Conservation (phyloP, 2,113 vertebrate genomes). For the Prunella fulvescens region DNA sequence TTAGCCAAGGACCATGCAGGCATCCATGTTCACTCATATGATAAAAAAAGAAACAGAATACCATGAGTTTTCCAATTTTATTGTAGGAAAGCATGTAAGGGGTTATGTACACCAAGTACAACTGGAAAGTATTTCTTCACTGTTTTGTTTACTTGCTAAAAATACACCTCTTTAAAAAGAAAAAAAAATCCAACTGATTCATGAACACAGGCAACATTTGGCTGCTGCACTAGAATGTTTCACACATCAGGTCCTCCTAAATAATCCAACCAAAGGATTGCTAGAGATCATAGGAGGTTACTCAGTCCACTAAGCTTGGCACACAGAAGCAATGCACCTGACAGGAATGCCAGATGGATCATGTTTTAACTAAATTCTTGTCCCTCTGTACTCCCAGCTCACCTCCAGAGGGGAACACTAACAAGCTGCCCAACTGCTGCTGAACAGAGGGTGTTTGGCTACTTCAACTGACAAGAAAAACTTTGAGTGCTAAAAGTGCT, state of each 20-base stretch:
- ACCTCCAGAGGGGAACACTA: background rate
- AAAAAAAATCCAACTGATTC: background rate
- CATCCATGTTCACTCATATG: background rate
- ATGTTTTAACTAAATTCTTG: background rate
- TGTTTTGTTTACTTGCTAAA: background rate
- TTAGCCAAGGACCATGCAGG: background rate
- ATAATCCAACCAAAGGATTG: background rate
- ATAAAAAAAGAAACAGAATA: background rate
- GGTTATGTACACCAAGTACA: background rate
- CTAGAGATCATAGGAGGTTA: background rate
- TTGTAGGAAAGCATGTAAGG: background rate
- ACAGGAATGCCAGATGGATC: background rate
- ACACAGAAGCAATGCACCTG: background rate
- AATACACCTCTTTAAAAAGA: background rate
- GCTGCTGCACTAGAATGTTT: background rate
- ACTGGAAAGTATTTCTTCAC: background rate
- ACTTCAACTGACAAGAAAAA: background rate
- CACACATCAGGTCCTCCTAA: background rate
- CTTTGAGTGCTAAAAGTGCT: background rate
- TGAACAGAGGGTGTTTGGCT: rapidly evolving
- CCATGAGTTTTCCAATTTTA: background rate
- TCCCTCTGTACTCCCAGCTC: background rate
- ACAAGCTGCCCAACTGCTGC: background rate
- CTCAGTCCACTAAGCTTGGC: background rate
- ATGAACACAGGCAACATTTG: background rate